Evolutionary conservation across 2,797 vertebrate species (phyloP).

Genomic region (Gymnopithys bicolor): DNA sequence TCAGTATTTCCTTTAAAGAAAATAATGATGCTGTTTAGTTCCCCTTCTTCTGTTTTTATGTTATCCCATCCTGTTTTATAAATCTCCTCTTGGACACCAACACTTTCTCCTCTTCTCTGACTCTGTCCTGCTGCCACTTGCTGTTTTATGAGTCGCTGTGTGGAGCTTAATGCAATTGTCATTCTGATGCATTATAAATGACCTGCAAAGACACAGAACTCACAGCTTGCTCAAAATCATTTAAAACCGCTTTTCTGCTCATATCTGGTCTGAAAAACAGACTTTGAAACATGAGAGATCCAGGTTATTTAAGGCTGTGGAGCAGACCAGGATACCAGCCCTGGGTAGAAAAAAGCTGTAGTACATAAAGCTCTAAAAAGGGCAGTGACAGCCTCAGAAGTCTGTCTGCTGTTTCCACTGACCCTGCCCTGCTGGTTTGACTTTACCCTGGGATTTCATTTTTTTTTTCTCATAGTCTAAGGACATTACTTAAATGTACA

Average conservation of each 20-base stretch:
- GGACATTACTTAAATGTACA: neutral
- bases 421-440: neutral
- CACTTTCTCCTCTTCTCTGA: neutral
- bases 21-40: neutral
- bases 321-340: neutral
- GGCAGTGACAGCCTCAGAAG: neutral
- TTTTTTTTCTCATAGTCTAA: neutral
- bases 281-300: neutral
- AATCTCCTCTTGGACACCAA: neutral
- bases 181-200: neutral
- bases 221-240: neutral
- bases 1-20: neutral
- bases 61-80: neutral
- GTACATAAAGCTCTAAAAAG: neutral
- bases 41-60: neutral
- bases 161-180: neutral
- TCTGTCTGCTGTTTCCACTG: neutral
- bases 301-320: slow-evolving; percentile 2
- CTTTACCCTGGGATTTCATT: neutral
- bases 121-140: neutral
- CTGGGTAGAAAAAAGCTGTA: neutral
- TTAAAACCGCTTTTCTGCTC: neutral
- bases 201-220: neutral
- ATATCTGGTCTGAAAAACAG: neutral
- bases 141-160: neutral